A percentile compares a stretch with the other conserved stretches of the same genome.
Conservation (phyloP, 2,797 vertebrate genomes). For the Vespertilio murinus region DNA sequence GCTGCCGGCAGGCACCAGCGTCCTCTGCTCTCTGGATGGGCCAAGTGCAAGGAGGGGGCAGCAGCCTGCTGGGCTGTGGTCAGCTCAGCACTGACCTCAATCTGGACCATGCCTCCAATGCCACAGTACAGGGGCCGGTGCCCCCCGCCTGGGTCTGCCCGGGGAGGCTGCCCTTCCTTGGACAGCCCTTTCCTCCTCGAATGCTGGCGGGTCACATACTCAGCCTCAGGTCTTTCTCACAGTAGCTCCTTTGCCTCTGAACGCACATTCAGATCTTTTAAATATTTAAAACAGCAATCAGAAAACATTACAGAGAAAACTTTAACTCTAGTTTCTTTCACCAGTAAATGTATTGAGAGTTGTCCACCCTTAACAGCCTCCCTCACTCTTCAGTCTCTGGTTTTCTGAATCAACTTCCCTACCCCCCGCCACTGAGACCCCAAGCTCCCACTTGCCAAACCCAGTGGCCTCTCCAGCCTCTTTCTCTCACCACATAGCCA, state of each 20-base stretch:
- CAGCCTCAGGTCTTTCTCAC: neutral
- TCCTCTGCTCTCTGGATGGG: conserved; percentile 83
- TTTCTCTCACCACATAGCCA: neutral
- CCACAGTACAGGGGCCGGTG: neutral
- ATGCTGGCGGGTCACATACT: neutral
- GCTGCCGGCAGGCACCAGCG: conserved; percentile 88
- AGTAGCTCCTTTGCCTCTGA: neutral
- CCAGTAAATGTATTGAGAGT: neutral
- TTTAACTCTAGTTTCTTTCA: neutral
- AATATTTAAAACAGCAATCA: neutral
- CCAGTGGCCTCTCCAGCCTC: neutral
- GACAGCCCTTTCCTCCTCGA: neutral
- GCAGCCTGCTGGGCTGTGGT: neutral
- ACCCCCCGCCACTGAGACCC: rapidly evolving
- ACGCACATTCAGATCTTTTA: neutral
- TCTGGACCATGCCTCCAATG: neutral
- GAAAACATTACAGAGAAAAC: neutral
- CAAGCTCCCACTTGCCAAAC: neutral
- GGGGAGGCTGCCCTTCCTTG: neutral
- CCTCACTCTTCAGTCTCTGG: neutral
- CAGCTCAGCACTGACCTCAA: neutral
- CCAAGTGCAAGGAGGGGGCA: neutral
- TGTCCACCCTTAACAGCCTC: rapidly evolving
- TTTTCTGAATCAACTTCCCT: neutral
- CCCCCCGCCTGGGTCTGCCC: rapidly evolving